Base-by-base conservation (phyloP, 2,797 vertebrate genomes). In the Cossypha heuglini region DNA sequence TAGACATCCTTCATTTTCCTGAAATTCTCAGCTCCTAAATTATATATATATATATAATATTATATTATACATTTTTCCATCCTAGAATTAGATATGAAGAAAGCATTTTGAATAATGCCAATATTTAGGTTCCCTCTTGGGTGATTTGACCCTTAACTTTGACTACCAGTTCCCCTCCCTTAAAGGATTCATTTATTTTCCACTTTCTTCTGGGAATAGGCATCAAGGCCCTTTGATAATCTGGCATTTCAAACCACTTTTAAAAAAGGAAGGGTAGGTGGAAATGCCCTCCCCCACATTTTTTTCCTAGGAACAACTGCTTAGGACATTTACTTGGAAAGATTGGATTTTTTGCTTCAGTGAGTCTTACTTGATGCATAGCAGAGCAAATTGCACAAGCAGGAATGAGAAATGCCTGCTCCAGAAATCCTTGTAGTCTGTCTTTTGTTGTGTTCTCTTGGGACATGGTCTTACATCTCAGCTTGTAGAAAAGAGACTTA, bases 261-360 rank as follows among this genome's bases (percentile, higher is more conserved):
- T 55, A 25, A 63, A 76, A 73, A 79, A 64, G 1, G n/a, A 87
- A 79, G 11, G 16, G 45, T 33, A 48, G 28, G 7, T 63, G 33
- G 21, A 38, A 90, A 86, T 68, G 28, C 24, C 33, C 52, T 55
- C 11, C n/a, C 11, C 5, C 4, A 25, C 11, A 5, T 11, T 42
- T 86, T 89, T 91, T 82, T 76, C 68, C 33, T 79, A 58, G 64
- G 38, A 88, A 86, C 57, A 5, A 54, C n/a, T 74, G 58, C 48
- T 90, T 91, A 93, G 79, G 73, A 93, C 45, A 93, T 90, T 92
- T 95, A 64, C 49, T 86, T 67, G 42, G 79, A 86, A 94, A 92
- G 82, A 95, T 58, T 95, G 76, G 94, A 93, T 93, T 96, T 66
- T 88, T 90, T 94, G 92, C 92, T 95, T 96, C 93, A 93, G 35